Evolutionary conservation across 2,888 invertebrate genomes (phyloP).

Genomic region (Orthonevra nobilis): DNA sequence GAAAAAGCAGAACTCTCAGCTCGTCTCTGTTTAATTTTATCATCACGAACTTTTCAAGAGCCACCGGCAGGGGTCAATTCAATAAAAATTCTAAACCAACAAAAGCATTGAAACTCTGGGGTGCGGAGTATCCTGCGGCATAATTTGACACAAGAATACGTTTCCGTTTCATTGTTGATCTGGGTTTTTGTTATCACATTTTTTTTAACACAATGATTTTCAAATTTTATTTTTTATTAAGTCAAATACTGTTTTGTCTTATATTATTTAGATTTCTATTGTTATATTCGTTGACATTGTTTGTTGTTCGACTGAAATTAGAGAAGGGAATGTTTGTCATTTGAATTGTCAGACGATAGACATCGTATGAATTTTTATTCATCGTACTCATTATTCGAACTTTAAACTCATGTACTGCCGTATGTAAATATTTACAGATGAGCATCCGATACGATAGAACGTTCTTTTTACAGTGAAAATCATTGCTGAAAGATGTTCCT

Average conservation of each 20-base stretch:
- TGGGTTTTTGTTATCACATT: conserved; percentile 13
- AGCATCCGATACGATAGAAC: too few species aligned
- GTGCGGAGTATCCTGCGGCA: background rate
- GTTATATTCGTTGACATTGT: too few species aligned
- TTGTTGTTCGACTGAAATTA: too few species aligned
- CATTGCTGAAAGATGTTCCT: too few species aligned
- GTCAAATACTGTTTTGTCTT: background rate
- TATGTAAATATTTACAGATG: too few species aligned
- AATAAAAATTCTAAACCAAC: conserved; percentile 17
- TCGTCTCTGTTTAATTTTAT: conserved; percentile 14
- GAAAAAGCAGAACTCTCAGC: conserved; percentile 40
- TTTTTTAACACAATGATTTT: conserved; percentile 27
- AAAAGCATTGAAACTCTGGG: background rate
- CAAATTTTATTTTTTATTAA: conserved; percentile 13
- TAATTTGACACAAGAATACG: background rate
- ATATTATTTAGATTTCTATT: background rate
- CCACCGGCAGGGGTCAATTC: conserved; percentile 23
- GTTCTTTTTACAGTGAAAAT: too few species aligned
- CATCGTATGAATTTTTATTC: too few species aligned
- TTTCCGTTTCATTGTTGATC: conserved; percentile 4
- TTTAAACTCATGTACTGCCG: too few species aligned
- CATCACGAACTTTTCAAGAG: conserved; percentile 9
- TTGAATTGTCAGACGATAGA: too few species aligned
- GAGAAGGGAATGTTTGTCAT: too few species aligned
- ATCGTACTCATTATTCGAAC: too few species aligned